Conservation (phyloP, 2,113 vertebrate species). For the Serilophus lunatus region DNA sequence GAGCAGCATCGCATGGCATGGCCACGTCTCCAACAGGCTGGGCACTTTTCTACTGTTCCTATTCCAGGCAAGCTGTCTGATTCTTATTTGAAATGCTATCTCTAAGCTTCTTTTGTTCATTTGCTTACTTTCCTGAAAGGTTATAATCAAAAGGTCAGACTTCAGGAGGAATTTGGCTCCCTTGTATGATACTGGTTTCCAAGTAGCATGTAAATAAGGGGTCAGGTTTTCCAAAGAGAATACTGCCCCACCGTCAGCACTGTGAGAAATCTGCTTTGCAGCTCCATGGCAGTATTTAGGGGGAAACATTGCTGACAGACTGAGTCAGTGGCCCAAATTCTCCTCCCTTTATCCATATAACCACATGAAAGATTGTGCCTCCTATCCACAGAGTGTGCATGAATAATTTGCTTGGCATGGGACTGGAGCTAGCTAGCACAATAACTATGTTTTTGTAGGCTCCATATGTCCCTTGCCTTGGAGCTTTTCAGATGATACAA, state of each 20-base stretch:
- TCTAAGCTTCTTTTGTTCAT: conserved; percentile 30
- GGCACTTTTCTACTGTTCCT: not conserved
- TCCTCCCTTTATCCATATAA: conserved; percentile 51
- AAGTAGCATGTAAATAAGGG: not conserved
- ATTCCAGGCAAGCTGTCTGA: not conserved
- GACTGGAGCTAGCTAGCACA: conserved; percentile 38
- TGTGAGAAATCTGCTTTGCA: conserved; percentile 31
- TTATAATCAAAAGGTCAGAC: conserved; percentile 7
- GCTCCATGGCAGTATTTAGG: conserved; percentile 3
- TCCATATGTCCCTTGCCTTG: conserved; percentile 43
- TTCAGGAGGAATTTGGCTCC: conserved; percentile 1
- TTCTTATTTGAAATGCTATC: conserved; percentile 15
- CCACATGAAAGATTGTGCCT: conserved; percentile 59
- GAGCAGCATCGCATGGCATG: not conserved
- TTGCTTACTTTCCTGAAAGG: not conserved
- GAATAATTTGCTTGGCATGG: conserved; percentile 60
- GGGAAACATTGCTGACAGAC: conserved; percentile 37
- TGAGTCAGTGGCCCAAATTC: conserved; percentile 58
- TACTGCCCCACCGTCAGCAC: not conserved
- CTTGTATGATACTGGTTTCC: not conserved
- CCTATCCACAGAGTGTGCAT: conserved; percentile 51
- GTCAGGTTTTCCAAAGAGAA: not conserved
- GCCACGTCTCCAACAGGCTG: not conserved
- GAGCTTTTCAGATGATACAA: conserved; percentile 35
- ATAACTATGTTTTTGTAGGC: conserved; percentile 46